Base-by-base conservation (phyloP, 2,888 invertebrate species). In the Drosophila demipolita region DNA sequence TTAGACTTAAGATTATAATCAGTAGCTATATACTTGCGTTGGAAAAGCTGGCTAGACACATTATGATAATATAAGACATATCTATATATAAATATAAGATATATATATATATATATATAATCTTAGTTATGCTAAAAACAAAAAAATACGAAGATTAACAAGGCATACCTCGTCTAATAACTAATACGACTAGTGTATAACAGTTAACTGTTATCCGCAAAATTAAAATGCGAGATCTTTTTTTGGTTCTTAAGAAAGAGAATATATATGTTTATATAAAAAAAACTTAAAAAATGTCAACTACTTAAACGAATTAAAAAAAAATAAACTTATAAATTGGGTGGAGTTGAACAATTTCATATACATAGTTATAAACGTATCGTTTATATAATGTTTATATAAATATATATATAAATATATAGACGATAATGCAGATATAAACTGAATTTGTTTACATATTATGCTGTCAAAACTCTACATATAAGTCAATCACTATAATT, bases 311-410 rank as follows among this genome's bases (percentile, higher is more conserved):
- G 73, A 85, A 72, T 68, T 77, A 50, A 64, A 79, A 82, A 87
- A 83, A 60, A 80, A 90, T 23, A 90, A 29, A 29, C 90, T 91
- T 88, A 91, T 91, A 91, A 92, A 91, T 88, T 91, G 90, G 91
- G 92, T 91, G 91, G 91, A 91, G 91, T 80, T 78, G 76, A 86
- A 83, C 75, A 80, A 80, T 82, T 75, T 78, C 33, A 59, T 63
- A 62, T 70, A 53, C 48, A 53, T 62, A 71, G 38, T 53, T 38
- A 66, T 60, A 59, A 45, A 72, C 57, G 57, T 35, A 40, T 64
- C 55, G 53, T 66, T 70, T 35, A 75, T 40, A 61, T 62, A 52
- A 9, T 17, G n/a, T 49, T 35, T 62, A 52, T 58, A 52, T 67
- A 23, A n/a, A n/a, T 48, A 61, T 60, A 64, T 49, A 70, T 52